phyloP scores from a whole-genome alignment of 2,113 vertebrate species.

The Semnopithecus entellus region DNA sequence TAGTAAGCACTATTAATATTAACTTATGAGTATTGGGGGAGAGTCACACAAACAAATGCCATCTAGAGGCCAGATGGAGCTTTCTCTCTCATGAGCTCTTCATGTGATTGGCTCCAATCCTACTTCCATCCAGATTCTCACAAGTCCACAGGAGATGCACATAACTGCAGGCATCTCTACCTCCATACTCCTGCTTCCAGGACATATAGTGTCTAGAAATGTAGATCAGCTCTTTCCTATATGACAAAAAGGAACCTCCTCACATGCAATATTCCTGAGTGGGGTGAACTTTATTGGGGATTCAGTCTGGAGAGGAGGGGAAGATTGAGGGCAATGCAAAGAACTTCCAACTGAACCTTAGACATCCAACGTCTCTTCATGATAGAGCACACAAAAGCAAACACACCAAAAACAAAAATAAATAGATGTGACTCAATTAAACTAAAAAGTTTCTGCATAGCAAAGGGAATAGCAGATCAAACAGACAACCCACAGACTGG shows the following conservation, averaged over 20 bases:
- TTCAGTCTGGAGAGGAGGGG: background rate
- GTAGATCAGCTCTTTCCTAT: too few species aligned
- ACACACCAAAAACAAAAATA: too few species aligned
- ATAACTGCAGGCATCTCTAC: background rate
- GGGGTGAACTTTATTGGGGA: background rate
- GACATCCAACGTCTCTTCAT: background rate
- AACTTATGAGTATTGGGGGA: background rate
- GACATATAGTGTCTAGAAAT: background rate
- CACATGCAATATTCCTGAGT: background rate
- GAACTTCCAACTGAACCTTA: fast-evolving
- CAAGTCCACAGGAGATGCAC: background rate
- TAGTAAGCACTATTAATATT: background rate
- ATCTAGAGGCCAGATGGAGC: background rate
- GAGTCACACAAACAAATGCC: background rate
- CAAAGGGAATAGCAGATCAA: too few species aligned
- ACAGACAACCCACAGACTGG: too few species aligned
- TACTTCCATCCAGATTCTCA: background rate
- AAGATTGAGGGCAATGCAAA: background rate
- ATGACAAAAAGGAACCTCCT: background rate
- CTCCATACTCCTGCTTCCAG: background rate
- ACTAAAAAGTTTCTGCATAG: too few species aligned
- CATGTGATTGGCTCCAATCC: background rate
- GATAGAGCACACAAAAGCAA: too few species aligned
- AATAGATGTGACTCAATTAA: too few species aligned
- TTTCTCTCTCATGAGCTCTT: background rate